Evolutionary conservation across 1,140 invertebrate species (phyloP), one percentile per base, ranked within the genome.

Genomic region (Ceratoteleas bidentatus): DNA sequence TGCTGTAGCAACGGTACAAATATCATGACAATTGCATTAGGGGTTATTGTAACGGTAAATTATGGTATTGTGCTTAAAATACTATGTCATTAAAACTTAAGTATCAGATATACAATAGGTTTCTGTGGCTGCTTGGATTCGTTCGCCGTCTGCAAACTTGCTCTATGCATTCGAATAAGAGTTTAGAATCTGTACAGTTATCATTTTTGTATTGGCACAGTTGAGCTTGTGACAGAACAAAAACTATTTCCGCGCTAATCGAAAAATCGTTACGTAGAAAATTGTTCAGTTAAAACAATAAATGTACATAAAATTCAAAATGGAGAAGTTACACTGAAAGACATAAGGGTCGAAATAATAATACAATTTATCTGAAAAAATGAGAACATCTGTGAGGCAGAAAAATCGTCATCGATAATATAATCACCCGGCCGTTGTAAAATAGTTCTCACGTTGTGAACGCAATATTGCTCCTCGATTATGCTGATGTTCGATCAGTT

Each of bases 21-120:
- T 66, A 68, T 76, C 61, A 76, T 60, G 56, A 76, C 64, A 68
- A 76, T 68, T 76, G 65, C 69, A 69, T 77, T 64, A 57, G 52
- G 32, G 52, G 40, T 56, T 69, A 77, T 77, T 69, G 74, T 77
- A 50, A 57, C 65, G 45, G 64, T 77, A 69, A 77, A 77, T 77
- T 69, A 77, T 77, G 45, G 74, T 64, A 77, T 77, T 77, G 58
- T 77, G 65, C 52, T 69, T 69, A 77, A 77, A 77, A 77, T 77
- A 69, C 65, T 49, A 68, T 69, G 74, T 69, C 74, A 77, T 77
- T 77, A 64, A 77, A 69, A 77, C 74, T 69, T 69, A 77, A 77
- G 65, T 77, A 77, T 77, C 65, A 77, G 65, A 77, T 69, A 69
- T 58, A 69, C 74, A 69, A 69, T 77, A 69, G 74, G 33, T 64